Conservation (phyloP, 92 coral and sea anemone genomes). For the Siderastrea siderea region DNA sequence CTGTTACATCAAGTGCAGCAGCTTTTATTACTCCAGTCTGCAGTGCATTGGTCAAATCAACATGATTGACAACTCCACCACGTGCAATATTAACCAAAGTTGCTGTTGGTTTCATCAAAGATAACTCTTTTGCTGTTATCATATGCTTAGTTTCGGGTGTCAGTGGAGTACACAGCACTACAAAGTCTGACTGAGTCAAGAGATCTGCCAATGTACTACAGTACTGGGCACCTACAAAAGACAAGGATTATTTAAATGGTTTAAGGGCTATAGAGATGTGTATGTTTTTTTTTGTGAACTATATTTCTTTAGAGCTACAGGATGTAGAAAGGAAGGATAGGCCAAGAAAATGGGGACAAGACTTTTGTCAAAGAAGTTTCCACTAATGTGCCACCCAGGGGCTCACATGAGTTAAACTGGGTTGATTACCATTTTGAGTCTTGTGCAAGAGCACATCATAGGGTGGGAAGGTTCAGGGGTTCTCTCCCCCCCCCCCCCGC, state of each 20-base stretch:
- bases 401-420: too few species aligned
- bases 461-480: too few species aligned
- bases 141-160: constrained; percentile 76
- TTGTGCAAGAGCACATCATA: too few species aligned
- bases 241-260: not conserved
- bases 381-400: too few species aligned
- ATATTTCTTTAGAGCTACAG: too few species aligned
- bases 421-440: too few species aligned
- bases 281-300: too few species aligned
- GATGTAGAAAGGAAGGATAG: too few species aligned
- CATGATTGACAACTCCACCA: constrained; percentile 81
- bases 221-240: constrained; percentile 63
- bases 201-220: constrained; percentile 70
- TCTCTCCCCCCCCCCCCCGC: too few species aligned
- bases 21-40: constrained; percentile 76
- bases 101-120: constrained; percentile 83
- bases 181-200: constrained; percentile 84
- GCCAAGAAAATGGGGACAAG: too few species aligned
- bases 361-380: too few species aligned
- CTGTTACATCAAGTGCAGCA: constrained; percentile 83
- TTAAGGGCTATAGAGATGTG: too few species aligned
- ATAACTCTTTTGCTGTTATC: constrained; percentile 73
- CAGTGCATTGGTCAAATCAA: constrained; percentile 80
- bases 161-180: constrained; percentile 70
- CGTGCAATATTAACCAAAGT: constrained; percentile 84